These are phyloP conservation scores for Neelides folsomi DNA, from an alignment of 2,888 invertebrate genomes.

Conservation along the genomic window DNA sequence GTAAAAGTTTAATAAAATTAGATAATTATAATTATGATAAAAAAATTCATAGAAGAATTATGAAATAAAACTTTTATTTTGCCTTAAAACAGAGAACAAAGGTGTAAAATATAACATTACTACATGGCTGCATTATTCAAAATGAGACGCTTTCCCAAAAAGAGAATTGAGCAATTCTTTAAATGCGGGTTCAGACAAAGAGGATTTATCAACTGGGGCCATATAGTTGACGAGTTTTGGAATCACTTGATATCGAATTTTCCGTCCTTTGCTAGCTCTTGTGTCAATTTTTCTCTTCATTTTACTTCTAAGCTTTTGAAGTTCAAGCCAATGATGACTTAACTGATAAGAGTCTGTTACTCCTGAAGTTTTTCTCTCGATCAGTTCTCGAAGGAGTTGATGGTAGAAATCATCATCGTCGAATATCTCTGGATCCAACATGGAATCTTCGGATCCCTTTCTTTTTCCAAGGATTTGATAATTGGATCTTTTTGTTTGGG, in stretches of 20 bases:
- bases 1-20: too few relatives aligned
- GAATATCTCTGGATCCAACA: conserved; percentile 70
- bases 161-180: conserved; percentile 68
- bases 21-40: too few relatives aligned
- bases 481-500: conserved; percentile 62
- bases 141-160: conserved; percentile 46
- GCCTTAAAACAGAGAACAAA: too few relatives aligned
- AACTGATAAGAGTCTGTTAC: conserved; percentile 71
- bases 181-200: conserved; percentile 65
- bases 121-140: too few relatives aligned
- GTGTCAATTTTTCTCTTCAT: conserved; percentile 88
- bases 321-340: conserved; percentile 76
- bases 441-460: conserved; percentile 38
- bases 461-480: conserved; percentile 51
- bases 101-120: too few relatives aligned
- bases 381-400: conserved; percentile 75
- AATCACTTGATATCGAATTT: conserved; percentile 72
- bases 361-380: conserved; percentile 75
- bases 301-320: conserved; percentile 80
- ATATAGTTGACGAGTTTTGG: conserved; percentile 77
- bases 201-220: conserved; percentile 57
- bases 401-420: conserved; percentile 97
- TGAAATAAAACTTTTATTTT: too few relatives aligned
- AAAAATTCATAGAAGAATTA: too few relatives aligned
- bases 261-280: conserved; percentile 84